Percentiles rank a stretch among this genome's conserved stretches.
phyloP scores from a whole-genome alignment of 2,888 invertebrate species.

The Sepioteuthis lessoniana region DNA sequence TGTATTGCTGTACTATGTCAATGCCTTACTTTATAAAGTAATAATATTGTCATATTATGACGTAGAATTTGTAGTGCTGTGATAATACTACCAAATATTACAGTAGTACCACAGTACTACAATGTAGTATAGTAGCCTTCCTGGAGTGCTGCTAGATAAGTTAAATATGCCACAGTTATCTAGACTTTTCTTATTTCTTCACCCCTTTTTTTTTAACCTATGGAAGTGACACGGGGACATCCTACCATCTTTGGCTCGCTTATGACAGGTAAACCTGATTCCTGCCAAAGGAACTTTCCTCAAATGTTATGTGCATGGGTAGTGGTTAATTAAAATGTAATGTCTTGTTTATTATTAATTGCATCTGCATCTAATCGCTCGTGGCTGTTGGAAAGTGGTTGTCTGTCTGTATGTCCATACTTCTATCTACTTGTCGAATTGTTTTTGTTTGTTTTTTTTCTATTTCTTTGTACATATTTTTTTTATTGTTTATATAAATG shows the following conservation, averaged over 20 bases:
- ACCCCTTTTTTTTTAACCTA: slow-evolving; percentile 34
- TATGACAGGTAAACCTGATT: slow-evolving; percentile 43
- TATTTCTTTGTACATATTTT: not conserved
- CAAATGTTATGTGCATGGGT: slow-evolving; percentile 15
- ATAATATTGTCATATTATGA: not conserved
- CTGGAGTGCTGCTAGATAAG: not conserved
- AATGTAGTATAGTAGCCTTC: not conserved
- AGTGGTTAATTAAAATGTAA: not conserved
- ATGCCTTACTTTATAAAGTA: not conserved
- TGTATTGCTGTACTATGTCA: not conserved
- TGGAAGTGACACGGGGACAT: slow-evolving; percentile 43
- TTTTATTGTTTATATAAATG: not conserved
- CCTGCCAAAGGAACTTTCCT: not conserved
- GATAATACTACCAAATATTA: not conserved
- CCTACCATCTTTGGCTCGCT: slow-evolving; percentile 45
- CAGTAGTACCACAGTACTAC: not conserved
- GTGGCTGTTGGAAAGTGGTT: not conserved
- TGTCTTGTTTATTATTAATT: not conserved
- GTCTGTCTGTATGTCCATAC: not conserved
- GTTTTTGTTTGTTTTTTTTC: not conserved
- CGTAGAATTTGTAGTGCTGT: not conserved
- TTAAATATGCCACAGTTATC: not conserved
- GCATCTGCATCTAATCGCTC: slow-evolving; percentile 33
- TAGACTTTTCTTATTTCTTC: slow-evolving; percentile 24
- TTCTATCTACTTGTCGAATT: not conserved